These are phyloP conservation scores for Anas platyrhynchos DNA, from an alignment of 2,113 vertebrate genomes.

Conservation along the genomic window DNA sequence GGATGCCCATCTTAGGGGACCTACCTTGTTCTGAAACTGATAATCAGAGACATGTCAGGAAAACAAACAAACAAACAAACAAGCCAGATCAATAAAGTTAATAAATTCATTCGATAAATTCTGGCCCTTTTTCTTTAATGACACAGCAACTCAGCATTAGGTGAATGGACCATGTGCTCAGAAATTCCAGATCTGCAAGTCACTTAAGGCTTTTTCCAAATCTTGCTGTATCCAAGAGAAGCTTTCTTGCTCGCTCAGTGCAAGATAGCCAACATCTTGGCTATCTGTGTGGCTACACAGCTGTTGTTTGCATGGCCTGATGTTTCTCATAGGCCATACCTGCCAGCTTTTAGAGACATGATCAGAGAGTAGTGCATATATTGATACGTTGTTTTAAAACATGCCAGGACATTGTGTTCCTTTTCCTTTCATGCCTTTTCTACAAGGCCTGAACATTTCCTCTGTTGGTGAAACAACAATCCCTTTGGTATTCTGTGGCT, in stretches of 20 bases:
- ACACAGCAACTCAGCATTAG: not conserved
- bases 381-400: not conserved
- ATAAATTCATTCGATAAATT: not conserved
- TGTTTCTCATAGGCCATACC: not conserved
- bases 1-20: accelerated
- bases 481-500: not conserved
- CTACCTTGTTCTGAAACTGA: not conserved
- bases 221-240: not conserved
- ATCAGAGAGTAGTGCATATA: not conserved
- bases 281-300: not conserved
- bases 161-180: not conserved
- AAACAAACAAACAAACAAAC: not conserved
- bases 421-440: not conserved
- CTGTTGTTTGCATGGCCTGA: not conserved
- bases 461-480: not conserved
- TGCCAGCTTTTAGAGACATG: not conserved
- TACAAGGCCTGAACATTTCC: conserved; percentile 14
- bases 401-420: not conserved
- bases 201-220: not conserved
- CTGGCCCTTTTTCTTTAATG: not conserved
- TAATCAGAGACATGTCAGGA: not conserved
- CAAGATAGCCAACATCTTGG: not conserved
- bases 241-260: not conserved
- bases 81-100: not conserved
- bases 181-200: not conserved